Conservation (phyloP, 2,797 vertebrate genomes). For the Ciconia nigra region DNA sequence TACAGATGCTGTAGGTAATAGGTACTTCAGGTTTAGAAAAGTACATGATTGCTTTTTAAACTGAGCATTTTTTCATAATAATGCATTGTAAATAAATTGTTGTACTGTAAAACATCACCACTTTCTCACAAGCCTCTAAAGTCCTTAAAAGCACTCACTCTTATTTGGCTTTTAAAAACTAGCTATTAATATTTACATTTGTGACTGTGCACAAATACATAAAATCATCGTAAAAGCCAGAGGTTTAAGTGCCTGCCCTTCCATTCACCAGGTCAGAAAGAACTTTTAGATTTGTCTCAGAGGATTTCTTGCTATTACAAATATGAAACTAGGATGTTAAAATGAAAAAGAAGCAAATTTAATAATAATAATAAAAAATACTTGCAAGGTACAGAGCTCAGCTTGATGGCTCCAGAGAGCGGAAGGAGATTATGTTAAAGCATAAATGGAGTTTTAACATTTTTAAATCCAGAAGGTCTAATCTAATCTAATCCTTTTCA, state of each 20-base stretch:
- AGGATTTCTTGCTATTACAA: conserved; percentile 75
- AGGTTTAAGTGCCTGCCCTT: conserved; percentile 58
- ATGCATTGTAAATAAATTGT: conserved; percentile 60
- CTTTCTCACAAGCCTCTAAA: conserved; percentile 64
- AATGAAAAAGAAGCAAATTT: conserved; percentile 73
- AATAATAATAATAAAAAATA: conserved; percentile 71
- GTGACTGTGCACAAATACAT: conserved; percentile 70
- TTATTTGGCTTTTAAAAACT: conserved; percentile 76
- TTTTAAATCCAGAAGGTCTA: conserved; percentile 93
- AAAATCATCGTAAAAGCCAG: conserved; percentile 73
- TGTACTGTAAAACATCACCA: conserved; percentile 20
- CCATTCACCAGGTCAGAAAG: conserved; percentile 62
- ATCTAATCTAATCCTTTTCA: conserved; percentile 98
- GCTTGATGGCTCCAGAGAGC: conserved; percentile 82
- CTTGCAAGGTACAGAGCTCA: conserved; percentile 79
- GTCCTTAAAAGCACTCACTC: conserved; percentile 74
- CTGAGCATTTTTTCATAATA: conserved; percentile 62
- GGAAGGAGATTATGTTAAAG: conserved; percentile 94
- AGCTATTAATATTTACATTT: conserved; percentile 69
- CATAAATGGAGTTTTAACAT: conserved; percentile 94
- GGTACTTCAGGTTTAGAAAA: conserved; percentile 43
- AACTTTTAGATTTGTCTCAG: conserved; percentile 65
- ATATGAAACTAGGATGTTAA: conserved; percentile 73
- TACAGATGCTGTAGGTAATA: conserved; percentile 40
- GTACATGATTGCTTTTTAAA: conserved; percentile 65